A percentile compares a stretch with the other conserved stretches of the same genome.
Conservation (phyloP, 1,140 invertebrate genomes). For the Papilio aristodemus region DNA sequence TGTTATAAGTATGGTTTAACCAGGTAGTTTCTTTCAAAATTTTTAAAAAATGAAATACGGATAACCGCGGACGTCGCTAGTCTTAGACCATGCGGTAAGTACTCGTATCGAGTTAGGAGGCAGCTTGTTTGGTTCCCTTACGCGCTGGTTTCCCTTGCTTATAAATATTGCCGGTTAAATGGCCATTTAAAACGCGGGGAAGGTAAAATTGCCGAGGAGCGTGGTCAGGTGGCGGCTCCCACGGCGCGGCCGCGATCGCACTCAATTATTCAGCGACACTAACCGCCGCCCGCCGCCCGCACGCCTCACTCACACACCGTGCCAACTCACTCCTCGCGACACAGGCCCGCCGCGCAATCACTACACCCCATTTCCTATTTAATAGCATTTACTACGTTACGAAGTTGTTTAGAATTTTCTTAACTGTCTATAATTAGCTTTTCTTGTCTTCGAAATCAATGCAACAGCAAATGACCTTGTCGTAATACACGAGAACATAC, state of each 20-base stretch:
- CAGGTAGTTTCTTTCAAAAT: background rate
- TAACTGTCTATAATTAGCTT: background rate
- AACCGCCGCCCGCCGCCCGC: background rate
- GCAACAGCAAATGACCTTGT: background rate
- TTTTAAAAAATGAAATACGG: background rate
- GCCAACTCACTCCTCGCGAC: background rate
- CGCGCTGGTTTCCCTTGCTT: constrained; percentile 21
- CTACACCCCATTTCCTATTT: background rate
- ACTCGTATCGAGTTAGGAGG: background rate
- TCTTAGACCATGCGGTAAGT: background rate
- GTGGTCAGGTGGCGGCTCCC: constrained; percentile 18
- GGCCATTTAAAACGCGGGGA: constrained; percentile 22
- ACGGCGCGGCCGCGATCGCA: constrained; percentile 5
- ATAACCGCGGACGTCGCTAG: background rate
- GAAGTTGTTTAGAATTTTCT: background rate
- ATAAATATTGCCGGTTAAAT: constrained; percentile 25
- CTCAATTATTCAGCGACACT: background rate
- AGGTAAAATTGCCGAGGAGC: constrained; percentile 1
- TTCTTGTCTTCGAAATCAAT: too few species aligned
- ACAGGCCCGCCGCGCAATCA: background rate
- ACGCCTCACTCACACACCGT: background rate
- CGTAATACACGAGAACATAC: too few species aligned
- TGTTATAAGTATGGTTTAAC: background rate
- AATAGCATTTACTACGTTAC: constrained; percentile 4
- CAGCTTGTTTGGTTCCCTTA: constrained; percentile 27